phyloP scores from a whole-genome alignment of 2,113 vertebrate species.

The Stigmatopora argus region DNA sequence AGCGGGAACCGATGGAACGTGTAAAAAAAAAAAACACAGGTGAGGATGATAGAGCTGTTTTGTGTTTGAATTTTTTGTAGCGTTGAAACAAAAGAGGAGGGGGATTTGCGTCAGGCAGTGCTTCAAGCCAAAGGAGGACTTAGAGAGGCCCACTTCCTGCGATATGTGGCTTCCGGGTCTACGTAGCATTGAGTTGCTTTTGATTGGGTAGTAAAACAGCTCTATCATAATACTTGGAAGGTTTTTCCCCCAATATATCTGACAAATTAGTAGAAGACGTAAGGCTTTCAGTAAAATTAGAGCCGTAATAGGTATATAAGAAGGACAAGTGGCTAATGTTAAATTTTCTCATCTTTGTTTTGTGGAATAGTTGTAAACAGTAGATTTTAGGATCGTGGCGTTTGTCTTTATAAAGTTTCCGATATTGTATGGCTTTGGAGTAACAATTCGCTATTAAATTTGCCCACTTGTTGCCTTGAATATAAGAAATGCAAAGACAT shows the following conservation, averaged over 20 bases:
- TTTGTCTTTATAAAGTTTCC: no score
- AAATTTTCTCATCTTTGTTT: no score
- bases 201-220: conserved; percentile 53
- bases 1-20: background rate
- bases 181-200: conserved; percentile 1
- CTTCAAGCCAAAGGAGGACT: conserved; percentile 64
- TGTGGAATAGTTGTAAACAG: no score
- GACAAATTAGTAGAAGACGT: conserved; percentile 48
- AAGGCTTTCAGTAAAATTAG: conserved; percentile 56
- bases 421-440: no score
- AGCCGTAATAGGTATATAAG: no score
- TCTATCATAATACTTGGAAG: conserved; percentile 59
- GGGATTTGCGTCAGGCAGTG: conserved; percentile 67
- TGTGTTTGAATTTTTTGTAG: conserved; percentile 4
- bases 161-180: conserved; percentile 54
- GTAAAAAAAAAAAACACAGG: background rate
- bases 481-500: no score
- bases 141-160: conserved; percentile 59
- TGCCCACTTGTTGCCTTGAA: no score
- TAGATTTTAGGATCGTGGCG: no score
- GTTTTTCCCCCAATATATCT: background rate
- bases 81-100: background rate
- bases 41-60: conserved; percentile 63
- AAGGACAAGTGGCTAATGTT: no score
- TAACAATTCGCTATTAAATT: no score